phyloP scores from a whole-genome alignment of 2,797 vertebrate genomes.

The Rhinella marina region DNA sequence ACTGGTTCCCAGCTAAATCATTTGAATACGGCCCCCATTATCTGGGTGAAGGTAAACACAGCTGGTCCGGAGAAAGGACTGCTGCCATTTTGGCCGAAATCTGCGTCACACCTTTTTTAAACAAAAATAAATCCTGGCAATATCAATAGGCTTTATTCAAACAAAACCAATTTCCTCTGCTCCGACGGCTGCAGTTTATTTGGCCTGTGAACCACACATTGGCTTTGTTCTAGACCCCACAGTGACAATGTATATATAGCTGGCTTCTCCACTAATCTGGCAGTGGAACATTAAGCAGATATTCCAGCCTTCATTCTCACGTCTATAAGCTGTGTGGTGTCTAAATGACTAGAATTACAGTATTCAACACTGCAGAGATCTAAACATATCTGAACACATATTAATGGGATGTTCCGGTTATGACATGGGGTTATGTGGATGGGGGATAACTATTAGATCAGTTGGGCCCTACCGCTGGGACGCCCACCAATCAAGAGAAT shows the following conservation, averaged over 20 bases:
- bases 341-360: background rate
- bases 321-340: background rate
- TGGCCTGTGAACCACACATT: constrained; percentile 10
- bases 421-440: too few relatives aligned
- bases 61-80: background rate
- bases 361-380: background rate
- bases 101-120: constrained; percentile 30
- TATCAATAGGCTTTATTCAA: constrained; percentile 24
- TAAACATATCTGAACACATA: background rate
- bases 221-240: constrained; percentile 20
- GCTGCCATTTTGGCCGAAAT: constrained; percentile 6
- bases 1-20: background rate
- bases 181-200: constrained; percentile 16
- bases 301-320: background rate
- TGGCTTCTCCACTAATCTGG: background rate
- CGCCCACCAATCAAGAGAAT: too few relatives aligned
- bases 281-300: background rate
- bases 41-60: constrained; percentile 21
- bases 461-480: too few relatives aligned
- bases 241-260: constrained; percentile 5
- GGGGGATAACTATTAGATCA: too few relatives aligned
- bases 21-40: constrained; percentile 3
- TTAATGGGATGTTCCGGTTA: too few relatives aligned
- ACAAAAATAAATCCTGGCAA: constrained; percentile 31
- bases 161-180: constrained; percentile 20